Evolutionary conservation across 2,113 vertebrate genomes (phyloP).

Genomic region (Cyphotilapia sp.): DNA sequence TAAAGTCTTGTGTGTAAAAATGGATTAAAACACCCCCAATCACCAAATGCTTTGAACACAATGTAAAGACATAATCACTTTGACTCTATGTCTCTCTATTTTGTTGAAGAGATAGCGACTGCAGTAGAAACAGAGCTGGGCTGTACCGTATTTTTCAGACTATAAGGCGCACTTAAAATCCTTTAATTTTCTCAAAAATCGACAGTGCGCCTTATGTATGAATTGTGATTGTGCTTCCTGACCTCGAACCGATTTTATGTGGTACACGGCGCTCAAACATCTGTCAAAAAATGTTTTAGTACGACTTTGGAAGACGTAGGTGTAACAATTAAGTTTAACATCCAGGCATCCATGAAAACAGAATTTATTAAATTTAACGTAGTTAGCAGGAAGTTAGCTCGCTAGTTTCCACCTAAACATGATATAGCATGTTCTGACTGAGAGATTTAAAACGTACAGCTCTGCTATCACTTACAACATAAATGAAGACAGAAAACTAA

Average conservation of each 20-base stretch:
- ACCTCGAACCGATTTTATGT: not conserved
- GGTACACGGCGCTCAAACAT: not conserved
- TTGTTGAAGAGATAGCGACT: not conserved
- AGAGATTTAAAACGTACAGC: not conserved
- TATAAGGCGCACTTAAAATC: not conserved
- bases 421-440: rapidly evolving
- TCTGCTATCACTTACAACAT: rapidly evolving
- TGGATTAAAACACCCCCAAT: not conserved
- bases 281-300: not conserved
- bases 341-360: not conserved
- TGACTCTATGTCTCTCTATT: not conserved
- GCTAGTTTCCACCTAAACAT: not conserved
- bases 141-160: not conserved
- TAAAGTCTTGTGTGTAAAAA: not conserved
- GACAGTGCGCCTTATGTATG: not conserved
- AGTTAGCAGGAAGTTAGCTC: not conserved
- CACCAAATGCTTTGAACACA: not conserved
- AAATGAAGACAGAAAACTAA: not conserved
- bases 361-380: not conserved
- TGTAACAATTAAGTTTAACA: not conserved
- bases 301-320: rapidly evolving
- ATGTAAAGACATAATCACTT: not conserved
- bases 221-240: not conserved
- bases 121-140: not conserved
- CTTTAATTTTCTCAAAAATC: not conserved